These are phyloP conservation scores for Oreochromis niloticus DNA, from an alignment of 2,113 vertebrate species.

Conservation along the genomic window DNA sequence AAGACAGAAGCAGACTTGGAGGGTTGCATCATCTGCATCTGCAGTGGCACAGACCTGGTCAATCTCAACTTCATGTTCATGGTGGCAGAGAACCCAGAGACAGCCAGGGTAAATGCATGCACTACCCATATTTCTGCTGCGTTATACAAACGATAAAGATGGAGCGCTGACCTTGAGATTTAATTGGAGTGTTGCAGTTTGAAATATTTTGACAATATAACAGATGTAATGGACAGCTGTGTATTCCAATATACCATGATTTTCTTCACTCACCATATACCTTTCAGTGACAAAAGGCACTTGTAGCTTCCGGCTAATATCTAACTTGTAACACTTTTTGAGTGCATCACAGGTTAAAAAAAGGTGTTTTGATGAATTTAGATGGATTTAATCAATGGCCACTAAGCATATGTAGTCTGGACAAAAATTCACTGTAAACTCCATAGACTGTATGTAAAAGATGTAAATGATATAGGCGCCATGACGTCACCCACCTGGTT, in stretches of 20 bases:
- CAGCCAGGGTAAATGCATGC: constrained; percentile 81
- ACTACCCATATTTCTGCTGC: neutral
- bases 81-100: constrained; percentile 88
- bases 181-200: neutral
- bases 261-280: accelerated
- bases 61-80: constrained; percentile 97
- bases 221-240: neutral
- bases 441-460: neutral
- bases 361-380: neutral
- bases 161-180: neutral
- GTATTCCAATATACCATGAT: neutral
- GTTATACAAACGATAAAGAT: neutral
- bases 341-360: accelerated
- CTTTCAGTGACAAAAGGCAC: neutral
- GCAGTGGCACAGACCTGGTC: constrained; percentile 93
- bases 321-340: neutral
- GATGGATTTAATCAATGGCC: neutral
- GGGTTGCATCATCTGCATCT: constrained; percentile 90
- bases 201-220: neutral
- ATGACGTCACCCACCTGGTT: accelerated
- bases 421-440: neutral
- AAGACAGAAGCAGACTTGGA: constrained; percentile 91
- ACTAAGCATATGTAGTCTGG: neutral
- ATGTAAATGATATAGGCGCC: neutral
- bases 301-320: accelerated